A percentile compares a stretch with the other conserved stretches of the same genome.
Conservation (phyloP, 2,888 invertebrate species). For the Gandaritis pyraliata region DNA sequence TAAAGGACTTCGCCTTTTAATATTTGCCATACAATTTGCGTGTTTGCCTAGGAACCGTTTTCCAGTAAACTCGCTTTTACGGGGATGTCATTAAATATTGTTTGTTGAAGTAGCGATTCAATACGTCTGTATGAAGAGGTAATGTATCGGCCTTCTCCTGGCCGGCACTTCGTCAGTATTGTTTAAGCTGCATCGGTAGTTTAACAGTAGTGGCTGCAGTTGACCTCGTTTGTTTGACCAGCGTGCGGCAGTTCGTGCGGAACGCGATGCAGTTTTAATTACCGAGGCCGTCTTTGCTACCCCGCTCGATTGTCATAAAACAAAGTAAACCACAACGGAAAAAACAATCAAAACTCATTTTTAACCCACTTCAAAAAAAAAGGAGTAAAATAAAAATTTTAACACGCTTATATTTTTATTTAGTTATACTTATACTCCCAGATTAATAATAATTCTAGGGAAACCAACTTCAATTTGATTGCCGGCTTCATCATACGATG, state of each 20-base stretch:
- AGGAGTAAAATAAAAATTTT: too few relatives aligned
- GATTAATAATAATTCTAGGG: too few relatives aligned
- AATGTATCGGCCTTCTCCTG: conserved; percentile 47
- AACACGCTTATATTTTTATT: too few relatives aligned
- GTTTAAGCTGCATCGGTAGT: conserved; percentile 54
- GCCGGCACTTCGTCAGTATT: conserved; percentile 47
- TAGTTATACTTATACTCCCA: too few relatives aligned
- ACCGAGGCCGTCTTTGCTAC: conserved; percentile 58
- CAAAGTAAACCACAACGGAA: conserved; percentile 20
- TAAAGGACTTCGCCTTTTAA: conserved; percentile 63
- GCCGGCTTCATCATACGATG: too few relatives aligned
- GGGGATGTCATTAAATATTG: conserved; percentile 55
- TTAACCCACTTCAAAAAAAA: conserved; percentile 7
- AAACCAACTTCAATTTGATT: too few relatives aligned
- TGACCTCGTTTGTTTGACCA: conserved; percentile 65
- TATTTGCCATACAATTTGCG: conserved; percentile 79
- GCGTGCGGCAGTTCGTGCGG: conserved; percentile 62
- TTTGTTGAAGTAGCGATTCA: conserved; percentile 55
- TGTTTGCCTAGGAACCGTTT: conserved; percentile 77
- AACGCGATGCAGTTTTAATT: conserved; percentile 74
- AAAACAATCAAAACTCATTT: background rate
- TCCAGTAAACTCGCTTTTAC: conserved; percentile 64
- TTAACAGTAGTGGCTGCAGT: conserved; percentile 52
- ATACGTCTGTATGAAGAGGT: conserved; percentile 46
- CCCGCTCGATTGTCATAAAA: conserved; percentile 50